Evolutionary conservation across 1,140 invertebrate species (phyloP), one percentile per base, ranked within the genome.

Genomic region (Zaprionus kolodkinae): DNA sequence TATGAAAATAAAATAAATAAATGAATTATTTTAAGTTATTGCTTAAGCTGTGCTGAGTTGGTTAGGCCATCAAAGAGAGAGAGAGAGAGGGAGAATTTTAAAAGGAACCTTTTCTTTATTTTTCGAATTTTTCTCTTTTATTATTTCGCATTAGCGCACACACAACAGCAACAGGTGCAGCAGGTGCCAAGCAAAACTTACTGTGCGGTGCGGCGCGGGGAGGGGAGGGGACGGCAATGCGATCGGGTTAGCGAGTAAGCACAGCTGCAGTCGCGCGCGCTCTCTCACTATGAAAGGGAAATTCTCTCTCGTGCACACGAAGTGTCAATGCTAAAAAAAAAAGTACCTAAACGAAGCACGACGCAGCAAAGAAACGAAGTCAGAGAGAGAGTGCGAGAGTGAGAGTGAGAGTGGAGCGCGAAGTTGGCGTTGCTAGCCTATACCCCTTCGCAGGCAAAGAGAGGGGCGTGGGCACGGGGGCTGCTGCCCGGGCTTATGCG

Each of bases 401-500:
- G 25, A 12, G n/a, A 59, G 38, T 6, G 40, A 3, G 45, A 25
- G 30, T 50, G 12, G 17, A n/a, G 6, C 27, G 27, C 4, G 7
- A 6, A 35, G 33, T 35, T 35, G 33, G 33, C 7, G 30, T 5
- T 33, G 30, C 7, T n/a, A 7, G n/a, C 40, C n/a, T 45, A 15
- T 13, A 43, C n/a, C 6, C 30, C 61, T 65, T 27, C 35, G 56
- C 56, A 55, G 27, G 21, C 52, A 66, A 38, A 15, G 12, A 11
- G 17, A 13, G 15, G 25, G 25, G 6, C 11, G 48, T 10, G 48
- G 21, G 17, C 2, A 15, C 55, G 40, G 27, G 65, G 45, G 13
- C 50, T 72, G 52, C 30, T 60, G 62, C 57, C 43, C 27, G n/a
- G 63, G 25, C 63, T 65, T 65, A 76, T 52, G 79, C 76, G 83